Conservation (phyloP, 1,140 invertebrate species). For the Harpegnathos saltator region DNA sequence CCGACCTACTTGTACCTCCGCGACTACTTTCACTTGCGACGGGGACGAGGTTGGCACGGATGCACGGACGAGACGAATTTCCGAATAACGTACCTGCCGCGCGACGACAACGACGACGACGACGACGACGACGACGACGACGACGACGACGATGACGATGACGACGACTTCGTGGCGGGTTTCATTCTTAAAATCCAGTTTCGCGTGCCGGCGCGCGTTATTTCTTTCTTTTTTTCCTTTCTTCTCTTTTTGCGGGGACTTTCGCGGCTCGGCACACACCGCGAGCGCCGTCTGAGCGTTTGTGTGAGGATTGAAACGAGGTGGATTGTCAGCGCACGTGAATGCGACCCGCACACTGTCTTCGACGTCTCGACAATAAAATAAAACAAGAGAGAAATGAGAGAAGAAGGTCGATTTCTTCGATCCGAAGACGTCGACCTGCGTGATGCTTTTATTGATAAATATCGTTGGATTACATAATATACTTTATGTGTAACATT, state of each 20-base stretch:
- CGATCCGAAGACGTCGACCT: too few species aligned
- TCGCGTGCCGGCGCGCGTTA: background rate
- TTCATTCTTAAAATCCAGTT: constrained; percentile 20
- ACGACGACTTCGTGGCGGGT: too few species aligned
- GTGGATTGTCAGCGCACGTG: background rate
- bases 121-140: too few species aligned
- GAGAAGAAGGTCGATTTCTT: too few species aligned
- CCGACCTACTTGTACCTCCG: constrained; percentile 70
- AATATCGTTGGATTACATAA: background rate
- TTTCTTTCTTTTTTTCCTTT: constrained; percentile 10
- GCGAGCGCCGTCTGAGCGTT: background rate
- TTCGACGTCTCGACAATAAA: too few species aligned
- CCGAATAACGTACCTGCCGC: constrained; percentile 56
- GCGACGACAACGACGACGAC: too few species aligned
- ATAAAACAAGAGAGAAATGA: too few species aligned
- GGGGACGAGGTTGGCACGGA: constrained; percentile 55
- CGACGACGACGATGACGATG: too few species aligned
- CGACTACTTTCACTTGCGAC: constrained; percentile 79
- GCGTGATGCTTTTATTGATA: constrained; percentile 48
- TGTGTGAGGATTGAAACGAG: background rate
- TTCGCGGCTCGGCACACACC: constrained; percentile 9
- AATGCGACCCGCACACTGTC: too few species aligned
- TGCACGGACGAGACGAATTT: constrained; percentile 45
- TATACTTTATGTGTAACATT: background rate
- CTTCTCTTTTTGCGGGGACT: constrained; percentile 1